Evolutionary conservation across 2,113 vertebrate species (phyloP).

Genomic region (Megaceryle torquata): DNA sequence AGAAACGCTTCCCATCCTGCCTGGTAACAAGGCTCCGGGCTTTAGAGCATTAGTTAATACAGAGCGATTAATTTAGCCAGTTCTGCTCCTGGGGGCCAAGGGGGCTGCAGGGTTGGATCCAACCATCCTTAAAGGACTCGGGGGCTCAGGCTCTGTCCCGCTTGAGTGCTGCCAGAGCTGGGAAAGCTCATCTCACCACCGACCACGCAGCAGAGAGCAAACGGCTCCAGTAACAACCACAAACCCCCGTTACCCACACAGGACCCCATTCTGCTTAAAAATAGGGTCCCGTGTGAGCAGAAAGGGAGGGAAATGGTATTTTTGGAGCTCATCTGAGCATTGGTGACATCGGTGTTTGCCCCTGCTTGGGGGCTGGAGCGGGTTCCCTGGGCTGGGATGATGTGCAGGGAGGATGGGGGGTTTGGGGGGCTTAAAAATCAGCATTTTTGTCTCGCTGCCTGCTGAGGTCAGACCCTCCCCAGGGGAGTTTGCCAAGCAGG

Average conservation of each 20-base stretch:
- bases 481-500: not conserved
- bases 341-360: no score
- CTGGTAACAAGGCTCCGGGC: not conserved
- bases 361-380: no score
- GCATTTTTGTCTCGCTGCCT: no score
- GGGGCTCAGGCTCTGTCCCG: fast-evolving
- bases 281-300: fast-evolving
- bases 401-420: no score
- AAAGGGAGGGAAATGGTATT: no score
- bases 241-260: fast-evolving
- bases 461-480: not conserved
- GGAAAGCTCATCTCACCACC: not conserved
- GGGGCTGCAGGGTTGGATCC: not conserved
- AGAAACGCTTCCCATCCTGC: fast-evolving
- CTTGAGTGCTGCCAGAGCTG: fast-evolving
- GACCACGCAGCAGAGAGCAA: fast-evolving
- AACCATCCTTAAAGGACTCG: not conserved
- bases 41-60: not conserved
- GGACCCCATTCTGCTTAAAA: fast-evolving
- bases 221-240: fast-evolving
- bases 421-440: no score
- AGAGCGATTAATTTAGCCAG: not conserved
- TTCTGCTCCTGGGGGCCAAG: no score
- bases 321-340: fast-evolving
- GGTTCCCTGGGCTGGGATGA: no score